Conservation (phyloP, 1,140 invertebrate genomes). For the Diabrotica virgifera region DNA sequence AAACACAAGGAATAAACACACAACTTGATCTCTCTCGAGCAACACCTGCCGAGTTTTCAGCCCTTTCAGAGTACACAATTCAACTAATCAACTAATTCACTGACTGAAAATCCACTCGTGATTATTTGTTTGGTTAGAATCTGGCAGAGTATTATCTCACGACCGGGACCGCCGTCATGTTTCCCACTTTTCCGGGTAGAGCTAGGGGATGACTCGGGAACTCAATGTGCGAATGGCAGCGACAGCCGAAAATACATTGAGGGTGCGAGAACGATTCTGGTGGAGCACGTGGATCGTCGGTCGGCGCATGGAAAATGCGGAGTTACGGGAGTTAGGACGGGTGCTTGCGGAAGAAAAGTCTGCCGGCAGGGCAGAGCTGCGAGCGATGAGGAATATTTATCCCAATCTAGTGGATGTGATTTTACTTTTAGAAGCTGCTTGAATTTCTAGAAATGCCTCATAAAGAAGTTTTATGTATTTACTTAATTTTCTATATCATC, state of each 20-base stretch:
- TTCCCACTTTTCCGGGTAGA: slow-evolving; percentile 12
- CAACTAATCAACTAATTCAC: background rate
- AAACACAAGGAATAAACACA: background rate
- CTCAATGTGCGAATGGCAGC: slow-evolving; percentile 3
- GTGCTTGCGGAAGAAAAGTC: background rate
- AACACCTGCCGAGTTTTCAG: background rate
- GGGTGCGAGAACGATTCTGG: slow-evolving; percentile 23
- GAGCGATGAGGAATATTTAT: too few relatives aligned
- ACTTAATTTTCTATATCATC: too few relatives aligned
- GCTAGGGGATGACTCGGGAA: background rate
- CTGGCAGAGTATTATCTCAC: slow-evolving; percentile 5
- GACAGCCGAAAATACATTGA: slow-evolving; percentile 29
- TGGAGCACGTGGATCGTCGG: slow-evolving; percentile 25
- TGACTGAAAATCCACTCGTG: background rate
- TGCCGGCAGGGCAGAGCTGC: too few relatives aligned
- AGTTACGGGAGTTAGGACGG: background rate
- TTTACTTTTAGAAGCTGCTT: too few relatives aligned
- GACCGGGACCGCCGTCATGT: slow-evolving; percentile 9
- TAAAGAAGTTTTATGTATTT: too few relatives aligned
- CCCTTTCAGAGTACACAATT: background rate
- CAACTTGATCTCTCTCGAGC: background rate
- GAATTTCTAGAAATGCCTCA: too few relatives aligned
- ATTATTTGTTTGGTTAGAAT: background rate
- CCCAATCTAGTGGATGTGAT: too few relatives aligned
- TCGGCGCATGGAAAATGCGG: slow-evolving; percentile 27